Percentiles rank a stretch among this genome's conserved stretches.
Evolutionary conservation across 1,140 invertebrate genomes (phyloP).

Genomic region (Heliconius eleuchia): DNA sequence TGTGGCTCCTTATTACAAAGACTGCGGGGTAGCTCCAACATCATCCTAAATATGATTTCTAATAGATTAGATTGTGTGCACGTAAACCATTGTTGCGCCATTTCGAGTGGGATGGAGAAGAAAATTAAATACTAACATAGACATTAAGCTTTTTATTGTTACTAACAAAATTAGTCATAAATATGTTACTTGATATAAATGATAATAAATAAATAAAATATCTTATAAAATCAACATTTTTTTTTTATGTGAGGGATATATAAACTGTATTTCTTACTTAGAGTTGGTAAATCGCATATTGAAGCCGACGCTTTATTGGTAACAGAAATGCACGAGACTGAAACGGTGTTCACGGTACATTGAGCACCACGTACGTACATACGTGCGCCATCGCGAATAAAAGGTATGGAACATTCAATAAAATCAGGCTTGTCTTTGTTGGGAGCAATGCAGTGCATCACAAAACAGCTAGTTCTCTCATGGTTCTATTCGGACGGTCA

Average conservation of each 20-base stretch:
- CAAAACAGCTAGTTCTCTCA: constrained; percentile 4
- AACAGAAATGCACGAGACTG: constrained; percentile 15
- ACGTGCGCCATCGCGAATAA: constrained; percentile 15
- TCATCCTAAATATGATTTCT: too few species aligned
- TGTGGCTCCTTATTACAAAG: too few species aligned
- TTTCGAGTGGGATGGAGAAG: too few species aligned
- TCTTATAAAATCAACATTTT: too few species aligned
- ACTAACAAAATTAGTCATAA: too few species aligned
- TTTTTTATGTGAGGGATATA: not conserved
- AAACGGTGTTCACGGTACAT: constrained; percentile 22
- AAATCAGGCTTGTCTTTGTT: constrained; percentile 23
- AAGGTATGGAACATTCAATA: constrained; percentile 24
- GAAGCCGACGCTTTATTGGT: not conserved
- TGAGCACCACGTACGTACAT: not conserved
- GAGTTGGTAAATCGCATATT: constrained; percentile 1
- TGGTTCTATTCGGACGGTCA: not conserved
- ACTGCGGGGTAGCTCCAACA: too few species aligned
- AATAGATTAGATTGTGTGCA: too few species aligned
- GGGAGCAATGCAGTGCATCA: constrained; percentile 13
- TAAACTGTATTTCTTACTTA: not conserved
- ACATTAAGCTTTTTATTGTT: too few species aligned
- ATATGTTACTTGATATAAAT: too few species aligned
- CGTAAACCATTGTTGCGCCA: too few species aligned
- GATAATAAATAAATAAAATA: too few species aligned
- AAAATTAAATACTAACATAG: too few species aligned